These are phyloP conservation scores for Macquaria ambigua DNA, from an alignment of 2,113 vertebrate genomes.

Conservation along the genomic window DNA sequence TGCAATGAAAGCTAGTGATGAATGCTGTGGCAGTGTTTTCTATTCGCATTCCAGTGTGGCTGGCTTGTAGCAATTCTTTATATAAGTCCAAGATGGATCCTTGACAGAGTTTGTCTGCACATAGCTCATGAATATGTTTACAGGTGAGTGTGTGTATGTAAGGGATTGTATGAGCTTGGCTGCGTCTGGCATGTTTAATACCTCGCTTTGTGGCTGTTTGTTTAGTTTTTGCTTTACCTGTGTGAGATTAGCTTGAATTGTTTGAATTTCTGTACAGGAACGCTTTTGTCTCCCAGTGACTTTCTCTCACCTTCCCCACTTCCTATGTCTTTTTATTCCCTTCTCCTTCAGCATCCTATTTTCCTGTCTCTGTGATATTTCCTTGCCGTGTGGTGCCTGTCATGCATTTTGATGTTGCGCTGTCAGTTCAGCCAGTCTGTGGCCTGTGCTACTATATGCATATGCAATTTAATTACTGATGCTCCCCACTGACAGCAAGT, in stretches of 20 bases:
- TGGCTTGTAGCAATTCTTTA: slow-evolving; percentile 8
- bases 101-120: slow-evolving; percentile 26
- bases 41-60: slow-evolving; percentile 23
- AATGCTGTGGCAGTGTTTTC: slow-evolving; percentile 25
- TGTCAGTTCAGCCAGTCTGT: slow-evolving; percentile 62
- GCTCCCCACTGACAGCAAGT: slow-evolving; percentile 70
- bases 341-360: slow-evolving; percentile 33
- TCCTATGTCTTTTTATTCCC: slow-evolving; percentile 5
- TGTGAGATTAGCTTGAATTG: slow-evolving; percentile 38
- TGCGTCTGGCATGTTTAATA: slow-evolving; percentile 12
- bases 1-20: slow-evolving; percentile 25
- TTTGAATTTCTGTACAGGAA: slow-evolving; percentile 28
- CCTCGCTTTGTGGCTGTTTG: slow-evolving; percentile 21
- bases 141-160: slow-evolving; percentile 15
- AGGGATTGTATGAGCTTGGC: neutral
- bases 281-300: neutral
- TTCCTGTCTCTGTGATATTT: slow-evolving; percentile 46
- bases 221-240: slow-evolving; percentile 41
- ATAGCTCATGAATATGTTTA: slow-evolving; percentile 48
- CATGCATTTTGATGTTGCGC: slow-evolving; percentile 54
- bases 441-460: slow-evolving; percentile 72
- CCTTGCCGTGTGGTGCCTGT: slow-evolving; percentile 45
- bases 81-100: slow-evolving; percentile 29
- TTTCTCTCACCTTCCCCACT: neutral
- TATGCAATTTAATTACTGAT: slow-evolving; percentile 78